Percentiles rank a stretch among this genome's conserved stretches.
Conservation (phyloP, 2,113 vertebrate species). For the Pitta sordida region DNA sequence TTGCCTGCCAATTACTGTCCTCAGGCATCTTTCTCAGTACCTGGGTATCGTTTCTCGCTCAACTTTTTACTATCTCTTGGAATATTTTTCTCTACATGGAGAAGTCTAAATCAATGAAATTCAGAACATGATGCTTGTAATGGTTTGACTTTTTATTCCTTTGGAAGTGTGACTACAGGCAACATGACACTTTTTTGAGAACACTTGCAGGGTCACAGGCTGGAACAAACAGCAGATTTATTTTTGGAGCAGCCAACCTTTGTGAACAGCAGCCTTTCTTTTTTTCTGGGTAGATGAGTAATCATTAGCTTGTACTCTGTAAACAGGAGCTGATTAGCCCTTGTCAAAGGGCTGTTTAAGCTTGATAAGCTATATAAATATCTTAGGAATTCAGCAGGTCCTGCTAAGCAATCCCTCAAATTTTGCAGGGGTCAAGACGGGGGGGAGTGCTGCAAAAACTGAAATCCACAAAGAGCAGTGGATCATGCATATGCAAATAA, state of each 20-base stretch:
- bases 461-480: too few relatives aligned
- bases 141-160: neutral
- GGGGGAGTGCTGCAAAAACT: too few relatives aligned
- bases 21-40: neutral
- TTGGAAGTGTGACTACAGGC: neutral
- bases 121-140: neutral
- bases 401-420: accelerated
- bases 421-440: too few relatives aligned
- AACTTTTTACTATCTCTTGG: neutral
- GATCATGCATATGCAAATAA: too few relatives aligned
- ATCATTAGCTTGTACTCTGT: neutral
- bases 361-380: neutral
- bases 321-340: neutral
- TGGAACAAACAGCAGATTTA: neutral
- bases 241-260: neutral
- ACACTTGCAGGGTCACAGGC: neutral
- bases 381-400: neutral
- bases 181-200: neutral
- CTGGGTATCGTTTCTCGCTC: neutral
- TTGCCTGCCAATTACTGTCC: neutral
- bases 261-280: neutral
- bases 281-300: neutral
- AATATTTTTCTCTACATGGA: neutral
- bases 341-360: neutral
- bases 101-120: neutral